Evolutionary conservation across 2,797 vertebrate genomes (phyloP), one percentile per base, ranked within the genome.

Genomic region (Mallotus villosus): DNA sequence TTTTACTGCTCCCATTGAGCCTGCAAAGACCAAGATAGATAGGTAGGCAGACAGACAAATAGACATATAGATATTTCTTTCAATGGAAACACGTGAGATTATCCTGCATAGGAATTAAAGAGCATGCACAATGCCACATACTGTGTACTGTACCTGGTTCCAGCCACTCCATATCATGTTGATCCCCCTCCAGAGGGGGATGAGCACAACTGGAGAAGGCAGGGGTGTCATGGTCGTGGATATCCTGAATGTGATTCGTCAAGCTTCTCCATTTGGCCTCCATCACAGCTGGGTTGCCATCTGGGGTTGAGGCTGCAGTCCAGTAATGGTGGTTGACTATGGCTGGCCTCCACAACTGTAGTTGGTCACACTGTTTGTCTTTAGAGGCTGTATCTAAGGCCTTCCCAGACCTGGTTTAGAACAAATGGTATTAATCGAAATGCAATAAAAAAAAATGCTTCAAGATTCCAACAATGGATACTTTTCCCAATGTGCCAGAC

Each of bases 151-250:
- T 63, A 66, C 64, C 37, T 66, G 37, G 37, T n/a, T 60, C 68
- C 21, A 60, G 32, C 68, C 68, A 70, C 68, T 61, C 68, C 34
- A 61, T 70, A 5, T 70, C 34, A 5, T 17, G 59, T 71, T n/a
- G 25, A 21, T 67, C 57, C 14, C 37, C 41, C 2, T 66, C 41
- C 29, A 25, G 21, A 19, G 57, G 34, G 22, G 68, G 34, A 62
- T 70, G 68, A 21, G 21, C 29, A 24, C 68, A 61, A 6, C 21
- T 22, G 34, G 34, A 37, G 6, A 70, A 70, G 16, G 58, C 58
- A 46, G 68, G 57, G 24, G 58, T 46, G 57, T 21, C 29, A 11
- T 64, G 29, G 9, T 32, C 24, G 9, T 71, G 64, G 25, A 32
- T 49, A 21, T 29, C 58, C 24, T 19, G 63, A 29, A 51, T 22